Base-by-base conservation (phyloP, 2,888 invertebrate species). In the Crocallis elinguaria region DNA sequence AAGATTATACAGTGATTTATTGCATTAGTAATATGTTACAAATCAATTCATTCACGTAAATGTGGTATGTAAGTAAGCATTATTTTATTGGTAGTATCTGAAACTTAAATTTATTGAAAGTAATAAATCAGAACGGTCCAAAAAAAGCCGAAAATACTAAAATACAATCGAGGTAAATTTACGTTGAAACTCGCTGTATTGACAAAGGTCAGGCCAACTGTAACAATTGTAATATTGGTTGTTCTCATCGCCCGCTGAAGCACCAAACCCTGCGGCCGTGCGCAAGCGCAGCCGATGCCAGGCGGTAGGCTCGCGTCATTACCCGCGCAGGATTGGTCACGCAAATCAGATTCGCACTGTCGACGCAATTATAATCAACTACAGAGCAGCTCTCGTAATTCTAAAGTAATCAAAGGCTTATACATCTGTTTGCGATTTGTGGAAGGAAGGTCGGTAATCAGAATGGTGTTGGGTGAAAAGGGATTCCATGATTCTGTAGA, bases 301-400 rank as follows among this genome's bases (percentile, higher is more conserved):
- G 71, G 77, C 77, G 83, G 85, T 84, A 82, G 84, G 78, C 79
- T 72, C 76, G 71, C 83, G 82, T 85, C 86, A 88, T 88, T 87
- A 88, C 82, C 73, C 65, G 75, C 66, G 73, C 69, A 64, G 80
- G 77, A 88, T 91, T 88, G 86, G 91, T 82, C 90, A 90, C 88
- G 91, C 88, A 80, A 87, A 84, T 91, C 88, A 81, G 88, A 84
- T 84, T 68, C 81, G 70, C 78, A 73, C 84, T 86, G 90, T 89
- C 90, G 80, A 78, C 86, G 77, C 89, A 91, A 91, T 91, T 91
- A 89, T 87, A 91, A 89, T 91, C 90, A 88, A 85, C 78, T 76
- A 79, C 75, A 77, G 77, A 76, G 78, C 77, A 76, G 73, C 77
- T 80, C 79, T 88, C 89, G 85, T 88, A 88, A 89, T 90, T 89